Evolutionary conservation across 2,797 vertebrate genomes (phyloP), one percentile per base, ranked within the genome.

Genomic region (Eulemur rubriventer): DNA sequence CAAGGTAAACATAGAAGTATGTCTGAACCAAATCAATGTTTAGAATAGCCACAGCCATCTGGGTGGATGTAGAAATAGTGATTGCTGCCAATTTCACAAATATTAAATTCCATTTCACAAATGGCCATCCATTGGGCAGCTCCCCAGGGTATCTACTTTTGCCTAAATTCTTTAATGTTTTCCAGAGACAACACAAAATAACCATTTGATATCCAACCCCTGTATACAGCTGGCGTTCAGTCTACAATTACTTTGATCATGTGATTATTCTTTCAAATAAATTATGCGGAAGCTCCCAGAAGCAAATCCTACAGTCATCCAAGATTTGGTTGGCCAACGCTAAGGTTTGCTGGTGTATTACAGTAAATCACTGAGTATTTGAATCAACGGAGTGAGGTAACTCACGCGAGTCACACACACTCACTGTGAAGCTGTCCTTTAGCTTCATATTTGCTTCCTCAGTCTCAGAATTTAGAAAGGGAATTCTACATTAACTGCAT

Each of bases 271-370:
- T 94, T 98, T 98, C 87, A 97, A 96, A 98, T 98, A 98, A 97
- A 98, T 94, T 98, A 98, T 97, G 98, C 79, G 96, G 76, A 97
- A 97, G 97, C 76, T 96, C 98, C 92, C 95, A 98, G 96, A 97
- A 96, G 96, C 89, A 94, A 96, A 92, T 91, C 86, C 92, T 95
- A 95, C 84, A 97, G 93, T 96, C 95, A 67, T 73, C 41, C 84
- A 94, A 97, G 67, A 84, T 88, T 96, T 35, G 78, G 65, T n/a
- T 97, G 95, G 90, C 89, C 86, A 41, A 79, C 81, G 1, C 94
- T 94, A 94, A 73, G 8, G 65, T 89, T 95, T 96, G 72, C 73
- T 97, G 92, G 86, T 33, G 24, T 43, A 91, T 59, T 67, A 83
- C 4, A 93, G 43, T 84, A 96, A 96, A 92, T 75, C 83, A 72